These are phyloP conservation scores for Mustelus asterias DNA, from an alignment of 2,113 vertebrate genomes.

Conservation along the genomic window DNA sequence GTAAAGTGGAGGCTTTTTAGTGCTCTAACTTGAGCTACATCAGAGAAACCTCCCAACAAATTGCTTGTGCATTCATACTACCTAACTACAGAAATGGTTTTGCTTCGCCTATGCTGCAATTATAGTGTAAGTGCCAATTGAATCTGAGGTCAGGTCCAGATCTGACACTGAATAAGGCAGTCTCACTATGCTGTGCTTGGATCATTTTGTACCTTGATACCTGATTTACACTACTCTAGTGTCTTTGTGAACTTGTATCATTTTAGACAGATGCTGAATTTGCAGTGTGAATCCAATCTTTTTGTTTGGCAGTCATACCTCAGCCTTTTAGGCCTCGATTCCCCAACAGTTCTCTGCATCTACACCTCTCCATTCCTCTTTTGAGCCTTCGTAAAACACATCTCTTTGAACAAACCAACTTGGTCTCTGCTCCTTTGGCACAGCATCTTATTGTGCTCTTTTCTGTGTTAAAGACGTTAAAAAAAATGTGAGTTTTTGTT, in stretches of 20 bases:
- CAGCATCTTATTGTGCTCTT: background rate
- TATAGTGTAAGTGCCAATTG: background rate
- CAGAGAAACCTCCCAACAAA: background rate
- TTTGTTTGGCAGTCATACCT: background rate
- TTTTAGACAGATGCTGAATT: background rate
- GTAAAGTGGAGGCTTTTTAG: background rate
- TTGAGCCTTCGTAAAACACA: background rate
- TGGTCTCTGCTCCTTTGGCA: background rate
- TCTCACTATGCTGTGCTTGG: background rate
- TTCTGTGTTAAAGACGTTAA: background rate
- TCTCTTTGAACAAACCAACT: background rate
- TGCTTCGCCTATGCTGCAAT: background rate
- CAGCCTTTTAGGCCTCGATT: background rate
- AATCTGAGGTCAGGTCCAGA: background rate
- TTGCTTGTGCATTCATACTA: background rate
- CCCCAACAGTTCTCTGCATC: background rate
- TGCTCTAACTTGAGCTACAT: background rate
- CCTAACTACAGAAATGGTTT: background rate
- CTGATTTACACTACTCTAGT: background rate
- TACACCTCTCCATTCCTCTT: background rate
- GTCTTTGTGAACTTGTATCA: background rate
- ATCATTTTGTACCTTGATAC: background rate
- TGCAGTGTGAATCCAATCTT: background rate
- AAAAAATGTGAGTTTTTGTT: background rate
- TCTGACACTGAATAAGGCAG: background rate